Conservation (phyloP, 2,113 vertebrate genomes). For the Lasiurus borealis region DNA sequence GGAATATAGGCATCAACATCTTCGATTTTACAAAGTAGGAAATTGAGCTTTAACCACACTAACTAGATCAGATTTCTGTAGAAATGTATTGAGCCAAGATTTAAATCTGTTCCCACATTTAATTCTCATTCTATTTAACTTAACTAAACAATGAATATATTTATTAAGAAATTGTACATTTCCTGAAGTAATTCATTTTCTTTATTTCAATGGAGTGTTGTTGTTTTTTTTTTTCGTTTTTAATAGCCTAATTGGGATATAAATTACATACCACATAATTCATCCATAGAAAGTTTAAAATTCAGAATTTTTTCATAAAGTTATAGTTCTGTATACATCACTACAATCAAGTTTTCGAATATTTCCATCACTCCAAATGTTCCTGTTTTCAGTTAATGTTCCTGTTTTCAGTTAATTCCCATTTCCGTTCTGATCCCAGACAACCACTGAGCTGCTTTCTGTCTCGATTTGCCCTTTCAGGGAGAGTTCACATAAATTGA, state of each 20-base stretch:
- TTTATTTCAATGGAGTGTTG: neutral
- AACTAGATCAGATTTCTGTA: neutral
- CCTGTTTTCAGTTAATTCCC: neutral
- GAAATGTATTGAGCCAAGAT: neutral
- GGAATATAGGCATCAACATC: neutral
- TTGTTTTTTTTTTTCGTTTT: neutral
- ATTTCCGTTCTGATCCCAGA: neutral
- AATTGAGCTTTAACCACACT: neutral
- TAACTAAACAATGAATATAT: neutral
- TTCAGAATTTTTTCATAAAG: neutral
- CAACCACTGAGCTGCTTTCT: neutral
- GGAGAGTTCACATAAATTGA: neutral
- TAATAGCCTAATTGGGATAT: neutral
- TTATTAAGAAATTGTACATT: neutral
- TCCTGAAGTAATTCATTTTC: neutral
- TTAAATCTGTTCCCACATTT: neutral
- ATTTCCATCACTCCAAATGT: neutral
- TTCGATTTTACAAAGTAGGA: neutral
- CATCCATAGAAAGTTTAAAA: neutral
- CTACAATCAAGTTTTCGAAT: neutral
- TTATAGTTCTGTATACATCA: neutral
- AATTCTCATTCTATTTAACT: conserved; percentile 16
- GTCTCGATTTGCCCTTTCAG: conserved; percentile 4
- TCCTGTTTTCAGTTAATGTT: neutral
- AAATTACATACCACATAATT: neutral